Evolutionary conservation across 2,797 vertebrate species (phyloP).

Genomic region (Moxostoma hubbsi): DNA sequence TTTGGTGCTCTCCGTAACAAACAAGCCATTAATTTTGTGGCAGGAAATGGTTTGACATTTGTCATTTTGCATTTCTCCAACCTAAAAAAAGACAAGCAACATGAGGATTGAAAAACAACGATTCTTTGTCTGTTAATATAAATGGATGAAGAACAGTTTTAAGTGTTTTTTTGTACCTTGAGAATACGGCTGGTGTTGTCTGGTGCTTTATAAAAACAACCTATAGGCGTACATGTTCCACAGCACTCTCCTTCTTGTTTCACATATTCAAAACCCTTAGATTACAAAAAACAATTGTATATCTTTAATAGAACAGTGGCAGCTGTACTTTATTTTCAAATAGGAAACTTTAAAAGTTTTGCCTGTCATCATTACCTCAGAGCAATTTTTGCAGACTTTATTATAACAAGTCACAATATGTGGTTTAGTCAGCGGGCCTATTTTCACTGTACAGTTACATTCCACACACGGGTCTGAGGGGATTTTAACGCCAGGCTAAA

Average conservation of each 20-base stretch:
- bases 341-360: background rate
- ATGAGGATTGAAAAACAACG: conserved; percentile 10
- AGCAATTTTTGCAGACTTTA: conserved; percentile 76
- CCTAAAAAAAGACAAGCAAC: conserved; percentile 64
- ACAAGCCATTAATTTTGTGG: conserved; percentile 40
- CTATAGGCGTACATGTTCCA: conserved; percentile 78
- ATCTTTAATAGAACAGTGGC: no score
- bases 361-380: conserved; percentile 65
- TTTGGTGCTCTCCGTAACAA: no score
- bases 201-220: conserved; percentile 70
- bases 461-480: conserved; percentile 74
- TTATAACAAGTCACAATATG: conserved; percentile 74
- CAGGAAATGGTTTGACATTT: conserved; percentile 78
- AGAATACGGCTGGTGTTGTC: conserved; percentile 57
- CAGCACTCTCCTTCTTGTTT: conserved; percentile 76
- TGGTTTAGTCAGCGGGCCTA: conserved; percentile 69
- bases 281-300: background rate
- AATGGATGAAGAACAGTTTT: background rate
- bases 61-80: conserved; percentile 74
- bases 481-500: conserved; percentile 81
- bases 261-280: conserved; percentile 81
- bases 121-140: background rate
- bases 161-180: conserved; percentile 61
- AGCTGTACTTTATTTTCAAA: no score
- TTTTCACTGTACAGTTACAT: conserved; percentile 75